phyloP scores from a whole-genome alignment of 2,888 invertebrate species.

The Zaprionus lineosus region DNA sequence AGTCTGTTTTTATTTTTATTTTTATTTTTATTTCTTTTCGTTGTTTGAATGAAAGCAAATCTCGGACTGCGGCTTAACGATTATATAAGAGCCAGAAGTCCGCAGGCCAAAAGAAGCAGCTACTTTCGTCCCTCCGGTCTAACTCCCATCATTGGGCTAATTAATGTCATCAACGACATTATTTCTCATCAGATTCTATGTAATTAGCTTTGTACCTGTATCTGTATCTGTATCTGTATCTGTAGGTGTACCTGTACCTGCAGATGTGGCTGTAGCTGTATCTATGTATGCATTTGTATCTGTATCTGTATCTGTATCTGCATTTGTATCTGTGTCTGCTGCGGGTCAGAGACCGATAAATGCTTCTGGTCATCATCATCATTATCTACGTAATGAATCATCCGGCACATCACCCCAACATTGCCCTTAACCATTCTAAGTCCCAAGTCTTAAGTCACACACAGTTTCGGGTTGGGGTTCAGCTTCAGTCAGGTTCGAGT shows the following conservation, averaged over 20 bases:
- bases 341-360: conserved; percentile 70
- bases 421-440: conserved; percentile 15
- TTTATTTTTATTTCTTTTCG: conserved; percentile 1
- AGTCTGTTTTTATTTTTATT: conserved; percentile 32
- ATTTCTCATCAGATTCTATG: conserved; percentile 51
- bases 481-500: too few relatives aligned
- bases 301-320: conserved; percentile 19
- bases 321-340: conserved; percentile 1
- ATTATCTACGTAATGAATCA: conserved; percentile 53
- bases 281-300: conserved; percentile 4
- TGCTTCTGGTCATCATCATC: conserved; percentile 68
- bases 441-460: conserved; percentile 5
- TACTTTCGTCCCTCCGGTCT: conserved; percentile 20
- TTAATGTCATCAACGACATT: conserved; percentile 68
- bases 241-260: too few relatives aligned
- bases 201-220: conserved; percentile 59
- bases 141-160: conserved; percentile 48
- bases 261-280: conserved; percentile 25
- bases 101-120: conserved; percentile 7
- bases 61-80: conserved; percentile 1
- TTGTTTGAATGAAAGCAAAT: conserved; percentile 16
- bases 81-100: conserved; percentile 17
- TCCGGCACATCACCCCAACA: conserved; percentile 6
- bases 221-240: conserved; percentile 6
- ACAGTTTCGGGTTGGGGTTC: too few relatives aligned